Evolutionary conservation across 2,888 invertebrate genomes (phyloP).

Genomic region (Eledone cirrhosa): DNA sequence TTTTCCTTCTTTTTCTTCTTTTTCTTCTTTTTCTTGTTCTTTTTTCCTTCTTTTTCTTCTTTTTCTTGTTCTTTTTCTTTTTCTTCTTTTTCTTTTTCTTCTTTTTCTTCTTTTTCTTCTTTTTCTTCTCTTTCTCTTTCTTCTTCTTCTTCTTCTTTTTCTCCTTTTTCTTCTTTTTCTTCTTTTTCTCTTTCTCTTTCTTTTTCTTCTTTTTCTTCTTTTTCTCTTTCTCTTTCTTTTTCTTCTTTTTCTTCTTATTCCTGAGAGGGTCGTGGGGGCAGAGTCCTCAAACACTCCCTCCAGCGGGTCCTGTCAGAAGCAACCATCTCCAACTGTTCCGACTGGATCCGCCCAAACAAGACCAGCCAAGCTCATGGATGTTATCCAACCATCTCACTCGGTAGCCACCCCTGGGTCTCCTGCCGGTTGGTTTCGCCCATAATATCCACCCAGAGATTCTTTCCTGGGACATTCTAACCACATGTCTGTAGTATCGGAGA

Average conservation of each 20-base stretch:
- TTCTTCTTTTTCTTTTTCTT: not conserved
- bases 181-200: not conserved
- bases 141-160: not conserved
- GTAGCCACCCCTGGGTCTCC: too few species aligned
- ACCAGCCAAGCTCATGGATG: too few species aligned
- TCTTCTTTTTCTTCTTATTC: too few species aligned
- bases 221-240: not conserved
- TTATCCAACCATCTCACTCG: too few species aligned
- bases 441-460: too few species aligned
- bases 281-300: too few species aligned
- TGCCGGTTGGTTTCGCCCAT: too few species aligned
- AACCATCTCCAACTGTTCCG: not conserved
- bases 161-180: not conserved
- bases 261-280: too few species aligned
- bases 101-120: not conserved
- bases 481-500: too few species aligned
- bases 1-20: not conserved
- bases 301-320: too few species aligned
- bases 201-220: not conserved
- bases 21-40: not conserved
- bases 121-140: not conserved
- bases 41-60: not conserved
- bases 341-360: not conserved
- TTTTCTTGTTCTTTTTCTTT: not conserved
- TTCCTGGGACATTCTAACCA: too few species aligned